phyloP scores from a whole-genome alignment of 2,113 vertebrate species.

The Megaceryle torquata region DNA sequence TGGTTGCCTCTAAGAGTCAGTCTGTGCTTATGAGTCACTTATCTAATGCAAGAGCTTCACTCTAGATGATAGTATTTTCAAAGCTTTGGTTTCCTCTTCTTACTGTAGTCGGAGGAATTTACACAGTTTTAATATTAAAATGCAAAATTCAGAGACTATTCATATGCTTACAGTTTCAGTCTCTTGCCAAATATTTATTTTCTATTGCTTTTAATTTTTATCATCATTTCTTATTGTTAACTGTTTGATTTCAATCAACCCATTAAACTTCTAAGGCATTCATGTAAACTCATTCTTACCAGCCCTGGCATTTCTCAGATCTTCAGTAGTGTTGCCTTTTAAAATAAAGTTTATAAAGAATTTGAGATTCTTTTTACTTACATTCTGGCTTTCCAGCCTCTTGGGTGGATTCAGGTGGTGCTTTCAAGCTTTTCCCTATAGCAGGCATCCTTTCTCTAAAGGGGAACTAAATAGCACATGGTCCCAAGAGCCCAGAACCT shows the following conservation, averaged over 20 bases:
- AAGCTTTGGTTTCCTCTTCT: neutral
- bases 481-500: neutral
- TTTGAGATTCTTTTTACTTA: neutral
- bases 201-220: neutral
- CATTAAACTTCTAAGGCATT: neutral
- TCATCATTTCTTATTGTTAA: neutral
- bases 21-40: neutral
- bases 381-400: neutral
- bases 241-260: slow-evolving; percentile 3
- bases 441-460: neutral
- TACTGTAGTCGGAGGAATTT: neutral
- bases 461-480: neutral
- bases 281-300: neutral
- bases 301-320: neutral
- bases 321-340: neutral
- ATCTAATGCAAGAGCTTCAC: neutral
- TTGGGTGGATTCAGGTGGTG: neutral
- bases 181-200: neutral
- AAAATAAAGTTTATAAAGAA: neutral
- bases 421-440: neutral
- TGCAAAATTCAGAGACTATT: neutral
- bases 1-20: neutral
- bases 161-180: neutral
- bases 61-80: neutral
- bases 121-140: neutral